Percentiles rank a stretch among this genome's conserved stretches.
Evolutionary conservation across 2,797 vertebrate genomes (phyloP).

Genomic region (Eospalax fontanierii): DNA sequence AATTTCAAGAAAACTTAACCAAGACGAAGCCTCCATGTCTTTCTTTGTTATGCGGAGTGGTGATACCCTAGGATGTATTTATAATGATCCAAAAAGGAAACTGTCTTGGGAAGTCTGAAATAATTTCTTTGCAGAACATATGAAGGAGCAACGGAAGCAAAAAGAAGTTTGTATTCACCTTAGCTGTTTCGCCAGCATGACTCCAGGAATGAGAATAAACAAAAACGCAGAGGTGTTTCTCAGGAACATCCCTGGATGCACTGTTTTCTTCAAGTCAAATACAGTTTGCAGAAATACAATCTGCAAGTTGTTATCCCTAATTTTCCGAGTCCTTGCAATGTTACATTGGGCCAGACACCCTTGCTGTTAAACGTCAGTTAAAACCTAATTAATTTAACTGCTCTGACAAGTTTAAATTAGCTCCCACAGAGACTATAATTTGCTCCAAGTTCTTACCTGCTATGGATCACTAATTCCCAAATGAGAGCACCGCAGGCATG

Average conservation of each 20-base stretch:
- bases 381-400: constrained; percentile 84
- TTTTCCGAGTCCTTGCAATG: constrained; percentile 74
- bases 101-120: constrained; percentile 78
- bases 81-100: constrained; percentile 24
- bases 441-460: constrained; percentile 63
- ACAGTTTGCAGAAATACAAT: constrained; percentile 78
- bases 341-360: constrained; percentile 70
- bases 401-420: constrained; percentile 83
- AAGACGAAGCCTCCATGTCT: not conserved
- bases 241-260: constrained; percentile 56
- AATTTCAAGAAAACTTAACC: not conserved
- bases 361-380: constrained; percentile 84
- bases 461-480: constrained; percentile 62
- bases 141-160: constrained; percentile 76
- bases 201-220: constrained; percentile 81
- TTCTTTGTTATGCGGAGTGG: not conserved
- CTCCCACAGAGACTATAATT: constrained; percentile 80
- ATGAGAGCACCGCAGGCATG: constrained; percentile 17
- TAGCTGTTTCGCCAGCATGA: constrained; percentile 75
- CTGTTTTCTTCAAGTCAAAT: constrained; percentile 73
- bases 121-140: constrained; percentile 82
- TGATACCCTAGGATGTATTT: constrained; percentile 18
- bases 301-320: constrained; percentile 75
- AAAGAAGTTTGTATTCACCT: constrained; percentile 83
- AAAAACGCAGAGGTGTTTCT: constrained; percentile 71